Base-by-base conservation (phyloP, 2,113 vertebrate genomes). In the Barnardius zonarius region DNA sequence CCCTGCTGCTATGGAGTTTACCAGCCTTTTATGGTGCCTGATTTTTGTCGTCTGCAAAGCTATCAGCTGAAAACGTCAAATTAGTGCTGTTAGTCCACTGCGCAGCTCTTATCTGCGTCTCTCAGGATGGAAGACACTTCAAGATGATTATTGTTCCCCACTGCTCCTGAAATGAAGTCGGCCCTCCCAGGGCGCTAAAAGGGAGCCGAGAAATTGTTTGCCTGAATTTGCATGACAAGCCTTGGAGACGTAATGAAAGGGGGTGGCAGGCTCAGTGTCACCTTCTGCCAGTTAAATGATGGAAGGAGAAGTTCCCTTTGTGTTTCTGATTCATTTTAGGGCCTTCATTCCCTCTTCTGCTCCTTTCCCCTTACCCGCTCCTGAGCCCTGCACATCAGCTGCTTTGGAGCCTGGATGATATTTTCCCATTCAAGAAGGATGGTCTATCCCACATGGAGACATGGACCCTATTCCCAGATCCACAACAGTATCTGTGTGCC, bases 201-300 rank as follows among this genome's bases (percentile, higher is more conserved):
- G 93, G 91, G 94, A 96, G 72, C 89, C 11, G 48, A 94, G 96
- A 98, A 97, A 97, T 96, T 96, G 95, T 97, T 96, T 97, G 91
- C 20, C 84, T 96, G 83, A 81, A 97, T 98, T 97, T 97, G 96
- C 96, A 97, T 97, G 92, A 97, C 97, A 97, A 95, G 91, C 96
- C 92, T 92, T 77, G 84, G 91, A 91, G 89, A 97, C 12, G 8
- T 90, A 95, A 83, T 97, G 95, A 96, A 95, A 92, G 83, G 86
- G 95, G 70, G 96, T 97, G 96, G 91, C 81, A 92, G 75, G 88
- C 90, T 84, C 70, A 14, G 93, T 90, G 86, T 88, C 95, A 96
- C 91, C 78, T 92, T 92, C 88, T 95, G 92, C 44, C 87, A 90
- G 89, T 43, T 39, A 62, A 94, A 64, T 48, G 69, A 87, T 7